These are phyloP conservation scores for Anguilla pacifica DNA, from an alignment of 2,797 vertebrate species.

Conservation along the genomic window DNA sequence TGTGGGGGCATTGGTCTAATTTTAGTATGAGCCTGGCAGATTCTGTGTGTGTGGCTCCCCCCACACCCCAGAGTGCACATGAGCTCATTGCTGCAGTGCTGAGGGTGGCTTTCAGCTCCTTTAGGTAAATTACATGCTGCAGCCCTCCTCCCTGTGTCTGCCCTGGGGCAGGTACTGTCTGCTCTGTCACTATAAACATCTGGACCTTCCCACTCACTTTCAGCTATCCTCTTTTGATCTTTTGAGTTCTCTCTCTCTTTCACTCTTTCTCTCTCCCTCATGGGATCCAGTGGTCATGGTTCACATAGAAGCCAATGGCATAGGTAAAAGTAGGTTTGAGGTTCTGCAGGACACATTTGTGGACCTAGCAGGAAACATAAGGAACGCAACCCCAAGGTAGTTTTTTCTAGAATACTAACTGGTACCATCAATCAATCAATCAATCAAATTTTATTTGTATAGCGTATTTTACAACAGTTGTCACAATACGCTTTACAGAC, in stretches of 20 bases:
- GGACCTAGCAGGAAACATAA: too few species aligned
- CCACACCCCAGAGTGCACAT: neutral
- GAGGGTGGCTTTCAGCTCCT: neutral
- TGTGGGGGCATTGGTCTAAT: neutral
- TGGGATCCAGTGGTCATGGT: neutral
- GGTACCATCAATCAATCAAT: too few species aligned
- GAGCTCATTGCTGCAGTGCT: neutral
- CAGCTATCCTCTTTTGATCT: slow-evolving; percentile 13
- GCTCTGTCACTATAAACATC: neutral
- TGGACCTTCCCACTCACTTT: slow-evolving; percentile 1
- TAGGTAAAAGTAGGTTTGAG: too few species aligned
- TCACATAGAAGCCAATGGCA: too few species aligned
- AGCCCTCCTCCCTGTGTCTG: slow-evolving; percentile 5
- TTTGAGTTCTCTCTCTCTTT: neutral
- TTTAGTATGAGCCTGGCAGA: neutral
- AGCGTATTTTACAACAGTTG: too few species aligned
- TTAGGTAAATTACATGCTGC: slow-evolving; percentile 24
- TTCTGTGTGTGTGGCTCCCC: neutral
- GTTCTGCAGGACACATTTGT: too few species aligned
- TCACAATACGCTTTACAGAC: too few species aligned
- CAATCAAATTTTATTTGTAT: too few species aligned
- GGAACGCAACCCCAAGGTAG: too few species aligned
- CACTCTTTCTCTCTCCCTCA: neutral
- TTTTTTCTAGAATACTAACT: too few species aligned
- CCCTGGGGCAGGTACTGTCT: slow-evolving; percentile 18